phyloP scores from a whole-genome alignment of 35 echinoderm and acorn worm species.

The Diadema setosum region DNA sequence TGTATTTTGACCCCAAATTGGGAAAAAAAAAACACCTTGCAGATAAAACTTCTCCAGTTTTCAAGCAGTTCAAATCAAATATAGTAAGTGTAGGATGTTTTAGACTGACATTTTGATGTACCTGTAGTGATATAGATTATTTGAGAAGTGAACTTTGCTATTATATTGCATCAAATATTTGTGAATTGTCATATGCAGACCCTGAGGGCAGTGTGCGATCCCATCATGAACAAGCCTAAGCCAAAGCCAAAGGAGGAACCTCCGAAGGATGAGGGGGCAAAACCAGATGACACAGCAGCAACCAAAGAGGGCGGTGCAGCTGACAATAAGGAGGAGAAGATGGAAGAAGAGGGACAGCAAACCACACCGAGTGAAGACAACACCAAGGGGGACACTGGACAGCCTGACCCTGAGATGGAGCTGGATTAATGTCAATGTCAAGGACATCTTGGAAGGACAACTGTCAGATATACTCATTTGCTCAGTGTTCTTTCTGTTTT shows the following conservation, averaged over 20 bases:
- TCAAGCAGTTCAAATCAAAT: too few relatives aligned
- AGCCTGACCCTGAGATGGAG: neutral
- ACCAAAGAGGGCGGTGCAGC: slow-evolving; percentile 6
- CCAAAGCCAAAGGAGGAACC: slow-evolving; percentile 97
- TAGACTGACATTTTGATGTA: too few relatives aligned
- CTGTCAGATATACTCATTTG: too few relatives aligned
- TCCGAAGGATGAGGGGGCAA: slow-evolving; percentile 62
- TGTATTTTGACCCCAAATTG: too few relatives aligned
- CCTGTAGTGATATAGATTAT: too few relatives aligned
- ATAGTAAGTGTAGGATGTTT: too few relatives aligned
- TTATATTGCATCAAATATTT: too few relatives aligned
- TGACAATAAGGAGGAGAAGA: slow-evolving; percentile 8
- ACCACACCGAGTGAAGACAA: neutral
- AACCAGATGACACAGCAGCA: neutral
- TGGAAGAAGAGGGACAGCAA: slow-evolving; percentile 18
- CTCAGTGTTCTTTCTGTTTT: too few relatives aligned
- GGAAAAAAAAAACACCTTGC: too few relatives aligned
- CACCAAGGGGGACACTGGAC: neutral
- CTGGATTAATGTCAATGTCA: neutral
- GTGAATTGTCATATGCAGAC: slow-evolving; percentile 37
- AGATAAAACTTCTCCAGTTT: too few relatives aligned
- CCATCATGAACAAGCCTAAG: slow-evolving; percentile 80
- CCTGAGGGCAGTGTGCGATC: slow-evolving; percentile 61
- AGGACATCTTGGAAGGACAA: too few relatives aligned
- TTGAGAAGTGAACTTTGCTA: too few relatives aligned